phyloP scores from a whole-genome alignment of 2,888 invertebrate genomes.

The Tolmerus cingulatus region DNA sequence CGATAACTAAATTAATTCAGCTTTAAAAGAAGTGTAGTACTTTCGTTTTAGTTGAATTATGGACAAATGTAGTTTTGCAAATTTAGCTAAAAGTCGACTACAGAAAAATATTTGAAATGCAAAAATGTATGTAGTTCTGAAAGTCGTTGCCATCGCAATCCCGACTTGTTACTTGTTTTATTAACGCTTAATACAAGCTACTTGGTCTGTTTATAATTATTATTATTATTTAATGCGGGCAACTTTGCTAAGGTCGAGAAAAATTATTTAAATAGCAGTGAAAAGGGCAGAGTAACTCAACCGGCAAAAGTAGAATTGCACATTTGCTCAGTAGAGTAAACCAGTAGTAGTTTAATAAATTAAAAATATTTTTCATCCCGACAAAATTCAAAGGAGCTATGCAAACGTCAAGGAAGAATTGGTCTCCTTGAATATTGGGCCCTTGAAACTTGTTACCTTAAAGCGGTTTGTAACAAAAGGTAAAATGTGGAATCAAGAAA shows the following conservation, averaged over 20 bases:
- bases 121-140: too few species aligned
- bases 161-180: too few species aligned
- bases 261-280: neutral
- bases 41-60: too few species aligned
- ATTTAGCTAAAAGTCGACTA: too few species aligned
- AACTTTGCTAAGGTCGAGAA: neutral
- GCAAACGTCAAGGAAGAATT: neutral
- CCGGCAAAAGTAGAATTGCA: neutral
- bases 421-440: neutral
- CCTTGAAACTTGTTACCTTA: neutral
- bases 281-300: neutral
- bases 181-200: too few species aligned
- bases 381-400: neutral
- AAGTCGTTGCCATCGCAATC: neutral
- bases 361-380: neutral
- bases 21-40: too few species aligned
- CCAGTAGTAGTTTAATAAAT: neutral
- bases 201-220: neutral
- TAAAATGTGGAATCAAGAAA: neutral
- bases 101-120: too few species aligned
- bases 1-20: too few species aligned
- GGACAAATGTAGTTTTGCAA: too few species aligned
- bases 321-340: neutral
- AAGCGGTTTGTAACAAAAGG: neutral
- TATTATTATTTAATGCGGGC: neutral